Conservation (phyloP, 2,113 vertebrate genomes). For the Xiphophorus couchianus region DNA sequence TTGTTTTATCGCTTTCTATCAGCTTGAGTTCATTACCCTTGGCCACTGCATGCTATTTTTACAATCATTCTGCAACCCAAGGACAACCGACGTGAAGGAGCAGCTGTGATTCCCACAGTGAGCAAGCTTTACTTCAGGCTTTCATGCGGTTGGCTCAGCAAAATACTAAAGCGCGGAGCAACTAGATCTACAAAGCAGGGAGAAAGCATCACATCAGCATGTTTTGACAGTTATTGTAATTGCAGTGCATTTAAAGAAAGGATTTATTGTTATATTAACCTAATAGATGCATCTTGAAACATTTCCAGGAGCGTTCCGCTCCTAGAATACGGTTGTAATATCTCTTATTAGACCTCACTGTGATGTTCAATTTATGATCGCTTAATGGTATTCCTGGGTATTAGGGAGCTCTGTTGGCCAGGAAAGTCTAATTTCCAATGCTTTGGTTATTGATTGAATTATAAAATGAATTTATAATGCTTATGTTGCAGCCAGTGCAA, state of each 20-base stretch:
- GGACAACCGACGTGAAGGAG: conserved; percentile 4
- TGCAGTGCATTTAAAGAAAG: conserved; percentile 27
- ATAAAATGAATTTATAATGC: conserved; percentile 56
- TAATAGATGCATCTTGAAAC: conserved; percentile 47
- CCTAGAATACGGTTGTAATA: conserved; percentile 19
- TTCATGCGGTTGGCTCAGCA: not conserved
- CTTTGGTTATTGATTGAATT: conserved; percentile 58
- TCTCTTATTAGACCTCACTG: conserved; percentile 25
- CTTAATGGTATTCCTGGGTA: conserved; percentile 55
- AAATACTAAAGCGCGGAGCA: conserved; percentile 4
- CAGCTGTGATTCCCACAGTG: not conserved
- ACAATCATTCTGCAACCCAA: conserved; percentile 3
- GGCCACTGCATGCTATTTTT: not conserved
- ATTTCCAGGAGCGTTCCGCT: conserved; percentile 22
- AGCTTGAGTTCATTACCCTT: not conserved
- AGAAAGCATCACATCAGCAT: conserved; percentile 32
- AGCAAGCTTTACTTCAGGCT: conserved; percentile 13
- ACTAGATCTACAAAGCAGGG: conserved; percentile 7
- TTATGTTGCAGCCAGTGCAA: conserved; percentile 41
- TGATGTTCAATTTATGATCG: conserved; percentile 40
- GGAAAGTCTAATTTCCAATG: conserved; percentile 41
- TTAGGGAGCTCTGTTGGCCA: conserved; percentile 47
- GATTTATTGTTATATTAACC: conserved; percentile 36
- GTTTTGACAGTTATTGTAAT: conserved; percentile 18
- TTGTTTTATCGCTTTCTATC: not conserved